These are phyloP conservation scores for Caiman crocodilus DNA, from an alignment of 2,797 vertebrate species.

Conservation along the genomic window DNA sequence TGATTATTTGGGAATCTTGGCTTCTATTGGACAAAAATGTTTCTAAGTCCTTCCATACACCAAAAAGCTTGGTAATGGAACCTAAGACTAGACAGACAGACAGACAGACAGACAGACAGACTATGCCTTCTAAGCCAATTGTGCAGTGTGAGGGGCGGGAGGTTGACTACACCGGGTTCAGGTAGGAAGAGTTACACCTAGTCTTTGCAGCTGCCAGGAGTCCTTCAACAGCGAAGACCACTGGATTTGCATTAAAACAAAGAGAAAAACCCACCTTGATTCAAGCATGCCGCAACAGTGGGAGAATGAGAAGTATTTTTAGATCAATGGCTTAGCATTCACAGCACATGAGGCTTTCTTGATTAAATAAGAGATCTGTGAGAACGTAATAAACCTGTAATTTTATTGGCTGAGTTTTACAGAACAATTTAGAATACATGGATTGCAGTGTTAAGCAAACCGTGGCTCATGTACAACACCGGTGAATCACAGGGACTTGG, in stretches of 20 bases:
- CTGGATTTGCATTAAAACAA: slow-evolving; percentile 42
- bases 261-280: slow-evolving; percentile 40
- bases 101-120: no score
- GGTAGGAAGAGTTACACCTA: not conserved
- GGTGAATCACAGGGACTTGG: slow-evolving; percentile 60
- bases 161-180: no score
- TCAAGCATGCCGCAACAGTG: not conserved
- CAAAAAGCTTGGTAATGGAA: no score
- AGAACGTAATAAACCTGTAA: slow-evolving; percentile 61
- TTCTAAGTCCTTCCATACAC: no score
- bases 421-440: slow-evolving; percentile 57
- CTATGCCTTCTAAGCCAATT: no score
- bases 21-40: no score
- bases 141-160: no score
- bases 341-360: not conserved
- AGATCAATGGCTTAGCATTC: slow-evolving; percentile 28
- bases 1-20: no score
- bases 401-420: slow-evolving; percentile 69
- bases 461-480: slow-evolving; percentile 29
- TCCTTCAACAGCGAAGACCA: slow-evolving; percentile 7
- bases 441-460: slow-evolving; percentile 67
- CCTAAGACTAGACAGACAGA: no score
- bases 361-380: slow-evolving; percentile 64
- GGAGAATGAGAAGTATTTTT: slow-evolving; percentile 54
- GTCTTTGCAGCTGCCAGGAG: slow-evolving; percentile 12